These are phyloP conservation scores for Bos javanicus DNA, from an alignment of 2,113 vertebrate genomes.

Conservation along the genomic window DNA sequence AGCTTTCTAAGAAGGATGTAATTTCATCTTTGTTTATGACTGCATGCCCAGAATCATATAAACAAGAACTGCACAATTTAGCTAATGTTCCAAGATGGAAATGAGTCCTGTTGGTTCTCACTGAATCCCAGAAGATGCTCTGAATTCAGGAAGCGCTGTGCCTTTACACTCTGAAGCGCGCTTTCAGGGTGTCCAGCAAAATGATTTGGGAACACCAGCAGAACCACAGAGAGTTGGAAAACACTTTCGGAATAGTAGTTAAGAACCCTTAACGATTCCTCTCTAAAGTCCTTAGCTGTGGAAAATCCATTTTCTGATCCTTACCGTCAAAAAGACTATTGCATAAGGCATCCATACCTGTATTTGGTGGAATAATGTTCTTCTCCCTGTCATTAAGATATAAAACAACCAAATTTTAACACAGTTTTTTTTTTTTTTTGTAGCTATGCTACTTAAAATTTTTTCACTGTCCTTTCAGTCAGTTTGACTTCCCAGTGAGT, in stretches of 20 bases:
- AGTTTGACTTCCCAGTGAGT: neutral
- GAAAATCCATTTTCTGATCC: neutral
- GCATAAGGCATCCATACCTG: neutral
- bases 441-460: neutral
- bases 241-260: neutral
- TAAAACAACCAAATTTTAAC: neutral
- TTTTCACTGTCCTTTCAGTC: neutral
- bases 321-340: neutral
- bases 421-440: neutral
- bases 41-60: neutral
- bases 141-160: neutral
- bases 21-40: neutral
- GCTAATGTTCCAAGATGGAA: neutral
- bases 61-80: neutral
- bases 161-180: neutral
- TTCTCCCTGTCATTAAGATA: neutral
- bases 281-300: neutral
- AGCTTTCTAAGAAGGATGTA: neutral
- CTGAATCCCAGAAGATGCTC: neutral
- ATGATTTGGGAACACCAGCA: neutral
- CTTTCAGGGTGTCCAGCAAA: neutral
- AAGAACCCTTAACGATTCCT: neutral
- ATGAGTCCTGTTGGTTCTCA: neutral
- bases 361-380: neutral
- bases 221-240: neutral